Evolutionary conservation across 2,888 invertebrate genomes (phyloP), one percentile per base, ranked within the genome.

Genomic region (Drosophila quinaria): DNA sequence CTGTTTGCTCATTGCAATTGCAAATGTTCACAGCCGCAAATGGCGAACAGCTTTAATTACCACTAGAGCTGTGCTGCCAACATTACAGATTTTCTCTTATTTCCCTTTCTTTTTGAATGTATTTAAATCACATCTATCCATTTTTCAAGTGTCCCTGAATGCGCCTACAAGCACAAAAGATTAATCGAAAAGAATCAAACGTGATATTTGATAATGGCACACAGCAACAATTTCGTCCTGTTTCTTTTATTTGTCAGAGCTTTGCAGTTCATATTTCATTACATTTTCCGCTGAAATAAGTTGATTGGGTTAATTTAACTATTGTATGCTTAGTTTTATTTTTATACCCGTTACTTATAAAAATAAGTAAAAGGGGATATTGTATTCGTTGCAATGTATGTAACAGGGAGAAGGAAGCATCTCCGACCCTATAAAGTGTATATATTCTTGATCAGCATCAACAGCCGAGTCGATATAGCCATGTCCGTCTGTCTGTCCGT

Each of bases 1-100:
- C 70, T 60, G 70, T 54, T 54, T 72, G 70, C 60, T 60, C 42
- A 64, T 78, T 80, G 70, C 72, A 67, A 84, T 78, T 74, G 62
- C 71, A 84, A 77, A 77, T 75, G 59, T 39, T 29, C 49, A 51
- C 66, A 56, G 42, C 66, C 35, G 8, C 41, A 54, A 19, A 19
- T 19, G 41, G 4, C 22, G 15, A 35, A 6, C 17, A 31, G 41
- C 49, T 58, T 69, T 72, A 80, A 80, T 80, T 80, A 56, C 65
- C 63, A 81, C 70, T 65, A 59, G 49, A 60, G 42, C 17, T 59
- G 17, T 9, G 22, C 35, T 51, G 59, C 49, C 58, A 25, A 39
- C 56, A 41, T 50, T 50, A 13, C n/a, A 50, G 50, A 50, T 60
- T 33, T 41, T 33, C 63, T 55, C 56, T 47, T 25, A 25, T 56